Conservation (phyloP, 2,797 vertebrate species). For the Jordanella pulchra region DNA sequence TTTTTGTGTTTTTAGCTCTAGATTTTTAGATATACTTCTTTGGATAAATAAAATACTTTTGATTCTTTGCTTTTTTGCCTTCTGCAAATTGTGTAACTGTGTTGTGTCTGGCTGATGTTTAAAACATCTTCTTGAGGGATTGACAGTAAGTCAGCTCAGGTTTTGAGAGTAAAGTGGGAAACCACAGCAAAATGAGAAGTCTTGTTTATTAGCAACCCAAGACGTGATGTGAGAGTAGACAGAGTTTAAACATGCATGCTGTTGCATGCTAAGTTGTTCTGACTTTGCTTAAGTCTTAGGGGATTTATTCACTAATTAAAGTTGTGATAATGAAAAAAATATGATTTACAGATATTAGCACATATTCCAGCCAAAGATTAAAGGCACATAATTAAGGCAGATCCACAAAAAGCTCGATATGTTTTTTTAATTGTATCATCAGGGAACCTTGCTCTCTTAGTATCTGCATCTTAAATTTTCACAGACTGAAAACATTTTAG, state of each 20-base stretch:
- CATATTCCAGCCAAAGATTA: neutral
- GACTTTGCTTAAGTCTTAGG: neutral
- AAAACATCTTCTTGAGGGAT: neutral
- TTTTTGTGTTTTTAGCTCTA: neutral
- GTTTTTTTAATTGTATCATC: neutral
- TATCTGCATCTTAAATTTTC: constrained; percentile 37
- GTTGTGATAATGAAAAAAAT: neutral
- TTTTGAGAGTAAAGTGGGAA: constrained; percentile 9
- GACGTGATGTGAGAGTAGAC: neutral
- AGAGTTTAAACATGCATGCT: neutral
- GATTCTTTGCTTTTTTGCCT: constrained; percentile 1
- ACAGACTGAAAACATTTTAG: constrained; percentile 27
- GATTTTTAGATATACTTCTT: neutral
- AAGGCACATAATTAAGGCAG: neutral
- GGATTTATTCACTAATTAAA: neutral
- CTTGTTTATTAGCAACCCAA: neutral
- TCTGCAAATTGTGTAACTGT: neutral
- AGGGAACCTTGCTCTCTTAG: neutral
- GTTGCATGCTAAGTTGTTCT: neutral
- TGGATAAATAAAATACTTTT: neutral
- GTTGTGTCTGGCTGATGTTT: neutral
- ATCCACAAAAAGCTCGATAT: neutral
- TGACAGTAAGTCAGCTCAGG: neutral
- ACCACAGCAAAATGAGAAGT: constrained; percentile 1
- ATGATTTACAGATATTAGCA: neutral